Conservation (phyloP, 2,113 vertebrate genomes). For the Rhinoderma darwinii region DNA sequence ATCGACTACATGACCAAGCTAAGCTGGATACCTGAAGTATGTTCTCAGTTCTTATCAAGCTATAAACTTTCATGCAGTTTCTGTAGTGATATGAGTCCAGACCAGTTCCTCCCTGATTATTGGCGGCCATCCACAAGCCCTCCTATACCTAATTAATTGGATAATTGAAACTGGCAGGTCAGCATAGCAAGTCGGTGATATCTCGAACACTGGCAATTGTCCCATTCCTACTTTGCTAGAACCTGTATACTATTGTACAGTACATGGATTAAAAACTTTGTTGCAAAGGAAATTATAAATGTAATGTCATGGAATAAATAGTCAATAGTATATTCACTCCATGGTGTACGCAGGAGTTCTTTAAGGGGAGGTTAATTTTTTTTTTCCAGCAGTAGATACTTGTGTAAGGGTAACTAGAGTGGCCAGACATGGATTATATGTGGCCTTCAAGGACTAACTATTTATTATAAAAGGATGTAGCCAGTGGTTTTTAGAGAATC, state of each 20-base stretch:
- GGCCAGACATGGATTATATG: background rate
- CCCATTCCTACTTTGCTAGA: conserved; percentile 26
- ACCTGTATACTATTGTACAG: background rate
- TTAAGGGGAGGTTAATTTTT: no score
- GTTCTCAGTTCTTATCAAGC: conserved; percentile 45
- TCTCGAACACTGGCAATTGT: conserved; percentile 52
- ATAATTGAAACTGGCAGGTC: conserved; percentile 56
- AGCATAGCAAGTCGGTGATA: conserved; percentile 47
- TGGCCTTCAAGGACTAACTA: no score
- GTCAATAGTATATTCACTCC: background rate
- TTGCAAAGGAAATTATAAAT: background rate
- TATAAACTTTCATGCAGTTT: conserved; percentile 37
- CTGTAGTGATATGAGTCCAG: conserved; percentile 37
- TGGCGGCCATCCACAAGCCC: conserved; percentile 39
- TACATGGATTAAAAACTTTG: background rate
- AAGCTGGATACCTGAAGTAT: conserved; percentile 25
- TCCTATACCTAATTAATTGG: conserved; percentile 44
- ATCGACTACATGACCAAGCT: conserved; percentile 6
- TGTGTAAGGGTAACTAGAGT: background rate
- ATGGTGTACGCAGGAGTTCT: background rate
- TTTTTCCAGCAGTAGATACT: background rate
- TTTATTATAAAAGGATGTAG: no score
- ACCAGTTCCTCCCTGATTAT: conserved; percentile 46
- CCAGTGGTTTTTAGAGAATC: no score
- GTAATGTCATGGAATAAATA: background rate